Conservation (phyloP, 2,888 invertebrate species). For the Heliconius hortense region DNA sequence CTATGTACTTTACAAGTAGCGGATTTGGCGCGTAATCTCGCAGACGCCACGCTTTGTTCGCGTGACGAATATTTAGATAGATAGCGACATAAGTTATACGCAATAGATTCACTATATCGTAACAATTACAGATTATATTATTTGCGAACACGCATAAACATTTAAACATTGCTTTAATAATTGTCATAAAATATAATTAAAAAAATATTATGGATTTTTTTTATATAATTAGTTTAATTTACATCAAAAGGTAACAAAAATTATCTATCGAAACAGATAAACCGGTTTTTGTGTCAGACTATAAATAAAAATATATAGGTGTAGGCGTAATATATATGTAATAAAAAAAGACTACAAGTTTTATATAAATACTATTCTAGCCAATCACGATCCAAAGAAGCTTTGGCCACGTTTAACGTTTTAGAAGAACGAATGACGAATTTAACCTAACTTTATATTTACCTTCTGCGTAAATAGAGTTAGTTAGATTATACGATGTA, state of each 20-base stretch:
- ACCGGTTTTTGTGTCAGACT: not conserved
- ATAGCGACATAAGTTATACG: slow-evolving; percentile 28
- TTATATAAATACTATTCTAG: not conserved
- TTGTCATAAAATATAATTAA: not conserved
- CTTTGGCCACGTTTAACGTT: not conserved
- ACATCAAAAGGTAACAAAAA: not conserved
- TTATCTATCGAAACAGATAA: not conserved
- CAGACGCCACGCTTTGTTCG: slow-evolving; percentile 30
- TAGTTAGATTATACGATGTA: not conserved
- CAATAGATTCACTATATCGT: slow-evolving; percentile 35
- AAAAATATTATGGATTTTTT: no score
- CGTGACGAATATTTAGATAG: slow-evolving; percentile 32
- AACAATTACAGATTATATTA: slow-evolving; percentile 9
- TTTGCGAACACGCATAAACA: not conserved
- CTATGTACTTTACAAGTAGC: not conserved
- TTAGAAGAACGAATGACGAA: not conserved
- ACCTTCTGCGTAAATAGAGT: not conserved
- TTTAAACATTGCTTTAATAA: not conserved
- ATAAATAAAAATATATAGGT: slow-evolving; percentile 1
- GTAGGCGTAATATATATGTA: not conserved
- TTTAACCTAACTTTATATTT: not conserved
- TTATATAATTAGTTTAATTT: not conserved
- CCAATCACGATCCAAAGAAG: not conserved
- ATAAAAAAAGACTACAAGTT: not conserved
- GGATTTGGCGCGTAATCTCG: slow-evolving; percentile 19